Base-by-base conservation (phyloP, 2,888 invertebrate genomes). In the Mayetiola destructor region DNA sequence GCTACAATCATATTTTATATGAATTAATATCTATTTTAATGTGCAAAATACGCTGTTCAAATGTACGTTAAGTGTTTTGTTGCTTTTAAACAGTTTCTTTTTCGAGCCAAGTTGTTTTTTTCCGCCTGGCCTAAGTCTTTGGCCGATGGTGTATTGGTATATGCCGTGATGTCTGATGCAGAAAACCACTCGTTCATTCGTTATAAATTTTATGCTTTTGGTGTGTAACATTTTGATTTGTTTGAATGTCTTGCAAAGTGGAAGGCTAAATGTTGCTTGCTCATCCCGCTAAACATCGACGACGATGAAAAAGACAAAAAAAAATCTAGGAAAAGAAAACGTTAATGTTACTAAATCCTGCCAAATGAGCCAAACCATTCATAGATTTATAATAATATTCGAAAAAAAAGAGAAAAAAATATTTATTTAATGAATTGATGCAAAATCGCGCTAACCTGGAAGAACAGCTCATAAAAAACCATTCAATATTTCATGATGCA, bases 351-450 rank as follows among this genome's bases (percentile, higher is more conserved):
- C 23, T 8, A 42, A 23, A 40, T 40, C 27, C 48, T 3, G 8
- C 9, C n/a, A 48, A 48, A 14, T 48, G 48, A 27, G n/a, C 3
- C 2, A 42, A 6, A 14, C 4, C 37, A n/a, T 16, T 12, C 14
- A 37, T 37, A 37, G 14, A 37, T 12, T 37, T 12, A 9, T 8
- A 12, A 9, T 32, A 32, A 9, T 32, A 32, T 32, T 9, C 12
- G 32, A 32, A 37, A 14, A 12, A 27, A 39, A 39, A 39, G 20
- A 39, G 20, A 3, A 39, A 40, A 40, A 40, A 27, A 27, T 48
- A 48, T 48, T 48, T 48, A 48, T 48, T 48, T 48, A 27, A 48
- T 48, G 48, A 48, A 48, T 48, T 48, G 48, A 27, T 48, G 48
- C 27, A 16, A 48, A 48, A n/a, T n/a, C n/a, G n/a, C n/a, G n/a